phyloP scores from a whole-genome alignment of 1,140 invertebrate genomes.

The Drosophila kikkawai region DNA sequence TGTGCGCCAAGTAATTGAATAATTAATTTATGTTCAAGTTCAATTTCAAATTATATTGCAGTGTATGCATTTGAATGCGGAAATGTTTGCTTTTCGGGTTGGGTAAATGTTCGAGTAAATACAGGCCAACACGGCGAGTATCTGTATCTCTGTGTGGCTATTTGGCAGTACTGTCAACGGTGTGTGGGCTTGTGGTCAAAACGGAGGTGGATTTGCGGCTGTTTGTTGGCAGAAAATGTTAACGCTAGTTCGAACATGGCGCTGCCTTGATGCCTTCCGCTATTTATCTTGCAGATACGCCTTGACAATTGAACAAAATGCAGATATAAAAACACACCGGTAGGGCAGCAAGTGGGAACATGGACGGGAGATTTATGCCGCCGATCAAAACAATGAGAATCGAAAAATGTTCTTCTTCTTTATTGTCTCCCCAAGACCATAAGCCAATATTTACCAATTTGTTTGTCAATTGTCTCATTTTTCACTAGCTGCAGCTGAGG shows the following conservation, averaged over 20 bases:
- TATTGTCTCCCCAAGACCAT: neutral
- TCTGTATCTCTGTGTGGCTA: conserved; percentile 16
- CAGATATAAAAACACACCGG: conserved; percentile 22
- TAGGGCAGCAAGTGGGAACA: neutral
- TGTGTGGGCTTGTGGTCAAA: conserved; percentile 34
- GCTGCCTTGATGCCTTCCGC: conserved; percentile 43
- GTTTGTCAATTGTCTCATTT: conserved; percentile 28
- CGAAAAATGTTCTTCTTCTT: neutral
- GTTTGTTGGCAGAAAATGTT: conserved; percentile 45
- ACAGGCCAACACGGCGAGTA: conserved; percentile 21
- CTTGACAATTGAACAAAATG: conserved; percentile 48
- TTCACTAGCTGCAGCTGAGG: conserved; percentile 6
- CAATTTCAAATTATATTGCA: neutral
- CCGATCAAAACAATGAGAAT: conserved; percentile 3
- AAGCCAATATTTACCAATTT: conserved; percentile 49
- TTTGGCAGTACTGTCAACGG: neutral
- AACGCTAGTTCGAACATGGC: conserved; percentile 36
- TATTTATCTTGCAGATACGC: conserved; percentile 53
- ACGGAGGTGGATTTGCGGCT: conserved; percentile 40
- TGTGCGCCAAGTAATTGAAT: too few relatives aligned
- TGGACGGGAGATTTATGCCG: conserved; percentile 16
- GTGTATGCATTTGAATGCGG: conserved; percentile 49
- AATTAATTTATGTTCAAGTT: too few relatives aligned
- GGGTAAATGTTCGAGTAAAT: conserved; percentile 16
- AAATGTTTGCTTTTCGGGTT: conserved; percentile 40